phyloP scores from a whole-genome alignment of 2,797 vertebrate genomes.

The Enoplosus armatus region DNA sequence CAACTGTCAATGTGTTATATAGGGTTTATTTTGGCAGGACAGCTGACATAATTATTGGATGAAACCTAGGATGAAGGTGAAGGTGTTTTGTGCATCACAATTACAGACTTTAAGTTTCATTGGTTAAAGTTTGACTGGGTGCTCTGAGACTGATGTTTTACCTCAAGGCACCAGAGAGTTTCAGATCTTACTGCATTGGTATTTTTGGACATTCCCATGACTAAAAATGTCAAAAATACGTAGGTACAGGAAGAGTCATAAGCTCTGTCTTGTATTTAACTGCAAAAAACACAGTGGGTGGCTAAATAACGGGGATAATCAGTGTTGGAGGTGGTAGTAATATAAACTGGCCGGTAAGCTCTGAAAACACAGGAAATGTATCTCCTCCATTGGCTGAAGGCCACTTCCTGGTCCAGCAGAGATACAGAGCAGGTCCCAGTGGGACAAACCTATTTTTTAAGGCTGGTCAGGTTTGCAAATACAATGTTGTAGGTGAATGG shows the following conservation, averaged over 20 bases:
- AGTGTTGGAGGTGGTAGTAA: background rate
- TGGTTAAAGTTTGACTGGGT: background rate
- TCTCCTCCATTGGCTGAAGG: constrained; percentile 16
- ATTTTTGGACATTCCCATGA: background rate
- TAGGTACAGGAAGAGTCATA: background rate
- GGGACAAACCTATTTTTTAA: constrained; percentile 19
- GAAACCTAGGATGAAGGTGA: background rate
- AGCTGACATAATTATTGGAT: background rate
- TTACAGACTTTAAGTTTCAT: background rate
- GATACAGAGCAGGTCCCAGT: constrained; percentile 6
- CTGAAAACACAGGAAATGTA: constrained; percentile 14
- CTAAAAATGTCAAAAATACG: background rate
- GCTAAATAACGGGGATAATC: background rate
- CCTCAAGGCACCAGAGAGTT: background rate
- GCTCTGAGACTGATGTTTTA: background rate
- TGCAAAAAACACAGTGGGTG: background rate
- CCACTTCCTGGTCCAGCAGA: constrained; percentile 22
- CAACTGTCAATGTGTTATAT: background rate
- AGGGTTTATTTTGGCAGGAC: too few relatives aligned
- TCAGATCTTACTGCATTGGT: background rate
- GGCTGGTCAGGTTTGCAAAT: constrained; percentile 18
- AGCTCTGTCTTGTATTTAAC: background rate
- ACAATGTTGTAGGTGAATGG: background rate
- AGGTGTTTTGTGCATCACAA: background rate
- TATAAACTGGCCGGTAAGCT: constrained; percentile 18